phyloP scores from a whole-genome alignment of 2,113 vertebrate genomes.

The Dromiciops gliroides region DNA sequence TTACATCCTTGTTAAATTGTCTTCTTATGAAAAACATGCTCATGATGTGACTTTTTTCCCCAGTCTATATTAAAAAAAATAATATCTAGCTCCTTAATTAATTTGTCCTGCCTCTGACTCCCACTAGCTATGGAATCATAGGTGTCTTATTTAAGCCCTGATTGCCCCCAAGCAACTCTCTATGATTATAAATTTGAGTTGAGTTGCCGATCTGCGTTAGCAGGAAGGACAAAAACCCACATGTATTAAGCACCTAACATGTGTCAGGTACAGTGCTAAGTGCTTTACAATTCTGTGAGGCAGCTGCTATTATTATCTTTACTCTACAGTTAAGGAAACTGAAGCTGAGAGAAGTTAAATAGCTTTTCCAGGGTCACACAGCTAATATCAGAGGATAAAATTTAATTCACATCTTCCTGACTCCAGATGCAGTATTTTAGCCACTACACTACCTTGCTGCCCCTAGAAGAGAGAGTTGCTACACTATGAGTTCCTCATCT shows the following conservation, averaged over 20 bases:
- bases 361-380: background rate
- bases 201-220: background rate
- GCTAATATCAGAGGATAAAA: background rate
- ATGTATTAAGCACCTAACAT: background rate
- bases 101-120: background rate
- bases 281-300: background rate
- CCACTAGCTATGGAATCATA: background rate
- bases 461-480: background rate
- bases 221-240: background rate
- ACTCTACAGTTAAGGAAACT: background rate
- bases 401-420: background rate
- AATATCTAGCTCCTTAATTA: background rate
- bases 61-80: background rate
- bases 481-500: background rate
- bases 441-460: background rate
- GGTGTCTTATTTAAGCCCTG: background rate
- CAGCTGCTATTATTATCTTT: background rate
- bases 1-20: background rate
- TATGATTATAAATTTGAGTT: background rate
- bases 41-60: background rate
- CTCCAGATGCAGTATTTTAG: background rate
- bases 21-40: background rate
- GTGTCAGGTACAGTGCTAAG: background rate
- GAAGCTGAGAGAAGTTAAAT: background rate
- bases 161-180: background rate